Conservation (phyloP, 2,888 invertebrate species). For the Elmis aenea region DNA sequence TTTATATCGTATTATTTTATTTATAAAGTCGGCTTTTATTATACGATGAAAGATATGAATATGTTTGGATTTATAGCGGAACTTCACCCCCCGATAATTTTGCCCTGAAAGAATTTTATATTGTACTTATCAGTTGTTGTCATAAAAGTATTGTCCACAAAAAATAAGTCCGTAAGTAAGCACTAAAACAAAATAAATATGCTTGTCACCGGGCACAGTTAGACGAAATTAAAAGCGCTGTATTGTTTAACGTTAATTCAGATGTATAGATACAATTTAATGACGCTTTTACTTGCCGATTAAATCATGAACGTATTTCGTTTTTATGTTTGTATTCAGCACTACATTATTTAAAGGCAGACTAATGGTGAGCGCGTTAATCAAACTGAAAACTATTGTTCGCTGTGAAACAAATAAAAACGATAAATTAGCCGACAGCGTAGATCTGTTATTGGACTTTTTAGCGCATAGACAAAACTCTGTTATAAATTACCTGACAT, state of each 20-base stretch:
- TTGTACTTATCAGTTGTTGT: too few species aligned
- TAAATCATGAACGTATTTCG: constrained; percentile 10
- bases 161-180: too few species aligned
- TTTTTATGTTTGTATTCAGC: constrained; percentile 22
- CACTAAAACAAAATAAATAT: too few species aligned
- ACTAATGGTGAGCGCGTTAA: constrained; percentile 18
- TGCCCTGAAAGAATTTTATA: too few species aligned
- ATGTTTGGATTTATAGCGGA: too few species aligned
- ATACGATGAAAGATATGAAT: too few species aligned
- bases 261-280: constrained; percentile 21
- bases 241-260: constrained; percentile 23
- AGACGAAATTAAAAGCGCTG: constrained; percentile 11
- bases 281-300: constrained; percentile 19
- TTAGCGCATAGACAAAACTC: constrained; percentile 2
- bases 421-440: constrained; percentile 3
- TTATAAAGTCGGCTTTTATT: too few species aligned
- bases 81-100: too few species aligned
- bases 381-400: constrained; percentile 15
- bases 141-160: too few species aligned
- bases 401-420: constrained; percentile 9
- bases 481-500: constrained; percentile 5
- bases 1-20: too few species aligned
- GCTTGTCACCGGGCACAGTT: too few species aligned
- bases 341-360: constrained; percentile 17
- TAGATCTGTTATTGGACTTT: constrained; percentile 9